Conservation (phyloP, 1,140 invertebrate species). For the Aradophagus sp. region DNA sequence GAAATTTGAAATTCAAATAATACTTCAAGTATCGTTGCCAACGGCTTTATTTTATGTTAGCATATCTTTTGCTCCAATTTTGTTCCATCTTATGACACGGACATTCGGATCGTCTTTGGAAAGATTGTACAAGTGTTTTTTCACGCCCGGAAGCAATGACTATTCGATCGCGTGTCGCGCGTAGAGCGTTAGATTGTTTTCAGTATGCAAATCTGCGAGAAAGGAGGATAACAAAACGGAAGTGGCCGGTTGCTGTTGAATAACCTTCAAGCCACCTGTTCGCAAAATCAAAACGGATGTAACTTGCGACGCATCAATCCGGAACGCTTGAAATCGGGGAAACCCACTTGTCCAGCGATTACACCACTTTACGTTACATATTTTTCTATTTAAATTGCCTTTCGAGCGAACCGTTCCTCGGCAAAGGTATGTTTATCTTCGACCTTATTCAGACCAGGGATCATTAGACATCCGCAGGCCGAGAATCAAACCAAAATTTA, state of each 20-base stretch:
- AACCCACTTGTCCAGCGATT: conserved; percentile 47
- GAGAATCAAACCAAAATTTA: too few relatives aligned
- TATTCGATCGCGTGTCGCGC: conserved; percentile 43
- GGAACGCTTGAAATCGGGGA: conserved; percentile 38
- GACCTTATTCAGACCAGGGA: too few relatives aligned
- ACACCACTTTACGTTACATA: conserved; percentile 38
- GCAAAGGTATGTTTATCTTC: too few relatives aligned
- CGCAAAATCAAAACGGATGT: conserved; percentile 72
- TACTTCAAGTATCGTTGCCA: too few relatives aligned
- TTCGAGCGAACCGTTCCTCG: too few relatives aligned
- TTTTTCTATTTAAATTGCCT: conserved; percentile 14
- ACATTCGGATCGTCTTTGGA: neutral
- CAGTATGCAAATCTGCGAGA: conserved; percentile 65
- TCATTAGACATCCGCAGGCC: too few relatives aligned
- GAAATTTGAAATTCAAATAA: too few relatives aligned
- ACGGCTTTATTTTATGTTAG: too few relatives aligned
- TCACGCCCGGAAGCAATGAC: conserved; percentile 37
- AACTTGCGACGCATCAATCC: conserved; percentile 52
- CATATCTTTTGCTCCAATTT: too few relatives aligned
- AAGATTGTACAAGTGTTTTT: conserved; percentile 33
- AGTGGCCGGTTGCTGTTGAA: conserved; percentile 62
- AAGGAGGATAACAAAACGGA: conserved; percentile 64
- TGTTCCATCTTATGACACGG: too few relatives aligned
- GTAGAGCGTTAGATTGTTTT: conserved; percentile 55
- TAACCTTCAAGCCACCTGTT: conserved; percentile 66